Conservation (phyloP, 2,113 vertebrate genomes). For the Pleuronectes platessa region DNA sequence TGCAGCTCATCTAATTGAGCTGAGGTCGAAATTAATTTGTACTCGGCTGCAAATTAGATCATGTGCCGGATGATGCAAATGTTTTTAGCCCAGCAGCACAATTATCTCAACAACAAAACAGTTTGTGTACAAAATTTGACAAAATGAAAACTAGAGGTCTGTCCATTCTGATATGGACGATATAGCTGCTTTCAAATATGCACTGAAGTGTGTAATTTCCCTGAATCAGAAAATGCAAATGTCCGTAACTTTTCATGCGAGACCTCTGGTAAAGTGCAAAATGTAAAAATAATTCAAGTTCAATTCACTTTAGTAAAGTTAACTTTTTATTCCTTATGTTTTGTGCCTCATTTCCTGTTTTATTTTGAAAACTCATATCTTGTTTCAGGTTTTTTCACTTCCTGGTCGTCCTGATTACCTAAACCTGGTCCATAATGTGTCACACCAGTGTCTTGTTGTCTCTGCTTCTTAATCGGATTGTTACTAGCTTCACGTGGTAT, state of each 20-base stretch:
- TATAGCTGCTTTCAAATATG: too few relatives aligned
- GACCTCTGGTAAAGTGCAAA: too few relatives aligned
- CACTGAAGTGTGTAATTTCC: too few relatives aligned
- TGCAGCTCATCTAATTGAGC: slow-evolving; percentile 14
- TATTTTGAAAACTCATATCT: neutral
- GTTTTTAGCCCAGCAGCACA: slow-evolving; percentile 22
- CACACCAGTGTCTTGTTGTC: neutral
- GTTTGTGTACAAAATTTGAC: neutral
- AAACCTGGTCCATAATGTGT: neutral
- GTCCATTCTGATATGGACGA: too few relatives aligned
- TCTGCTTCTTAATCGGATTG: neutral
- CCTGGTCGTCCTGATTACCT: too few relatives aligned
- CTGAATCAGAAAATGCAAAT: too few relatives aligned
- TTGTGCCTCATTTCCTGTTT: neutral
- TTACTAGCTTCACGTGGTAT: too few relatives aligned
- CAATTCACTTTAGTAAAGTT: too few relatives aligned
- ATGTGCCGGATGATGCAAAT: neutral
- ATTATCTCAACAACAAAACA: neutral
- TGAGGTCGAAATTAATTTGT: slow-evolving; percentile 27
- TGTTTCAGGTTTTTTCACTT: too few relatives aligned
- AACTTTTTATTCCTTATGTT: neutral
- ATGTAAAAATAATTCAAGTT: too few relatives aligned
- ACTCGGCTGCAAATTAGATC: slow-evolving; percentile 27
- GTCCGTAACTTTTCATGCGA: too few relatives aligned
- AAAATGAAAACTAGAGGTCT: neutral